Percentiles rank a stretch among this genome's conserved stretches.
These are phyloP conservation scores for Rhinoptilus africanus DNA, from an alignment of 2,113 vertebrate genomes.

Conservation along the genomic window DNA sequence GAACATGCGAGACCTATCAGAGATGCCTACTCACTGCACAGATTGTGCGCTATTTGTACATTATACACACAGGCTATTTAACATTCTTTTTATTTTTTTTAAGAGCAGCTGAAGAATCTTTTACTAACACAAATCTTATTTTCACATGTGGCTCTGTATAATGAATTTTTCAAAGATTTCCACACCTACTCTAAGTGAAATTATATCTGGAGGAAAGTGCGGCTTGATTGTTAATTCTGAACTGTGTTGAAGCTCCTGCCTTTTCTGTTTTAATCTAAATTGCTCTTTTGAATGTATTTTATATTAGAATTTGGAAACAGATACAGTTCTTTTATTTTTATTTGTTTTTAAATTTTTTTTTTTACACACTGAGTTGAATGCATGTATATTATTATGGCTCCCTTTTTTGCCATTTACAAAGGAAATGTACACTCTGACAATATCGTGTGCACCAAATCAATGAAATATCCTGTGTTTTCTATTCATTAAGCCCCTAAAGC, in stretches of 20 bases:
- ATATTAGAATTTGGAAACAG: conserved; percentile 71
- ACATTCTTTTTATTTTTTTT: neutral
- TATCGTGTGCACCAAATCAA: conserved; percentile 67
- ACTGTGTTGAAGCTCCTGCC: conserved; percentile 60
- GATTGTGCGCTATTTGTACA: neutral
- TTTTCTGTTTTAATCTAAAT: conserved; percentile 70
- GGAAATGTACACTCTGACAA: conserved; percentile 70
- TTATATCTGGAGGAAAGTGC: conserved; percentile 63
- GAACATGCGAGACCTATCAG: fast-evolving
- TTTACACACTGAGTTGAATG: conserved; percentile 51
- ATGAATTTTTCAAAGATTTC: conserved; percentile 53
- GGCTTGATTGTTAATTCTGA: conserved; percentile 68
- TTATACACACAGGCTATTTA: neutral
- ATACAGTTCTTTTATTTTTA: conserved; percentile 38
- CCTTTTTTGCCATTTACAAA: conserved; percentile 71
- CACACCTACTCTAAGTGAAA: conserved; percentile 55
- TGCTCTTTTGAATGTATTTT: conserved; percentile 69
- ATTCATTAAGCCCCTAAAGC: conserved; percentile 77
- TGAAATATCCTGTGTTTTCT: conserved; percentile 76
- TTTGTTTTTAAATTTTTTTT: conserved; percentile 6
- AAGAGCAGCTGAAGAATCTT: conserved; percentile 15
- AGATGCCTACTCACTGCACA: neutral
- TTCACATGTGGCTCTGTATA: conserved; percentile 29
- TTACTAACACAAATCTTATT: conserved; percentile 32
- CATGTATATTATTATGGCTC: conserved; percentile 59